A percentile compares a stretch with the other conserved stretches of the same genome.
phyloP scores from a whole-genome alignment of 1,140 invertebrate species.

The Odontomachus brunneus region DNA sequence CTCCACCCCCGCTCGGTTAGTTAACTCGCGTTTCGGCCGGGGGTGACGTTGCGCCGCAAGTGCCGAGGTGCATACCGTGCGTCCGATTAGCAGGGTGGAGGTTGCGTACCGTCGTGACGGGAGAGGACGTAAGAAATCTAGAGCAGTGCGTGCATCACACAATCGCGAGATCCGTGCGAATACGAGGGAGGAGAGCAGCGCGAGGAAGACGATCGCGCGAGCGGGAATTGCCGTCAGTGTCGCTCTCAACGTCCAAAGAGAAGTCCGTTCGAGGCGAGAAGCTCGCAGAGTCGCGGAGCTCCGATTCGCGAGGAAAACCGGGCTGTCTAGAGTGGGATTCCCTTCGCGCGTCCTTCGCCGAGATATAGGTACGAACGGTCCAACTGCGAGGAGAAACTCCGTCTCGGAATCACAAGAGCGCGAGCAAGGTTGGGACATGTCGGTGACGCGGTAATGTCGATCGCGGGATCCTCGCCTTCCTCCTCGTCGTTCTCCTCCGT shows the following conservation, averaged over 20 bases:
- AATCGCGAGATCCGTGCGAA: slow-evolving; percentile 7
- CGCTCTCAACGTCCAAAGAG: too few species aligned
- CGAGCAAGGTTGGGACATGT: neutral
- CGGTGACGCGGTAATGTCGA: slow-evolving; percentile 11
- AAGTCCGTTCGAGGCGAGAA: too few species aligned
- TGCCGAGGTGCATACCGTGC: slow-evolving; percentile 27
- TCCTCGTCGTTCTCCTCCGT: slow-evolving; percentile 10
- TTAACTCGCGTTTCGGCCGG: slow-evolving; percentile 45
- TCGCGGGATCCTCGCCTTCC: slow-evolving; percentile 16
- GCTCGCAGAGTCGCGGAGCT: too few species aligned
- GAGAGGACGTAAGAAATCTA: slow-evolving; percentile 43
- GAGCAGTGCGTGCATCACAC: slow-evolving; percentile 12
- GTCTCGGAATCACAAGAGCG: neutral
- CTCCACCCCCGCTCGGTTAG: slow-evolving; percentile 21
- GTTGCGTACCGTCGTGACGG: slow-evolving; percentile 43
- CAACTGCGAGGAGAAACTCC: too few species aligned
- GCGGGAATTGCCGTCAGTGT: neutral
- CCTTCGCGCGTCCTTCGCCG: too few species aligned
- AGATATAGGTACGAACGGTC: too few species aligned
- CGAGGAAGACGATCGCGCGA: neutral
- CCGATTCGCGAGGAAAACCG: too few species aligned
- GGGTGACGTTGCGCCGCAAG: slow-evolving; percentile 29
- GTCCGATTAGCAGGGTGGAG: slow-evolving; percentile 44
- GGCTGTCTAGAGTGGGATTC: too few species aligned
- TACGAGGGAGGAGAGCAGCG: neutral